Conservation (phyloP, 1,140 invertebrate species). For the Brachionus manjavacas region DNA sequence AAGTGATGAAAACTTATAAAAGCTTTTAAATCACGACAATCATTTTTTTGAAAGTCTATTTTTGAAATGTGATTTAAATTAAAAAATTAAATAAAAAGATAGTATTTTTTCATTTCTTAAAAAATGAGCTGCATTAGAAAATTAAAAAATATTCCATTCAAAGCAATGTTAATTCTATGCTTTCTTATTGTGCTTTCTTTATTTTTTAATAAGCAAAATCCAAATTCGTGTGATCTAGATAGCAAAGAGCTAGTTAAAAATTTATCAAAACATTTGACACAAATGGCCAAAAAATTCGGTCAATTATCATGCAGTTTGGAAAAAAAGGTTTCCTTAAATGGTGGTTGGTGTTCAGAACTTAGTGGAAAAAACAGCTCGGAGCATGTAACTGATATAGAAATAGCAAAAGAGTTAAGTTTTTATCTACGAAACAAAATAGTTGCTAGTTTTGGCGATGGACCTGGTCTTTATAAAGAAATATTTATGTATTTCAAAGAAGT, state of each 20-base stretch:
- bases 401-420: background rate
- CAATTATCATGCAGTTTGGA: background rate
- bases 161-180: background rate
- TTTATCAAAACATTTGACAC: background rate
- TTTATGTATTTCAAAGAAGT: background rate
- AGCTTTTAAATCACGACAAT: too few relatives aligned
- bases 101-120: background rate
- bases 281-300: background rate
- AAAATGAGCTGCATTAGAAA: background rate
- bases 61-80: background rate
- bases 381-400: background rate
- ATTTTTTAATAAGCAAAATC: background rate
- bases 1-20: too few relatives aligned
- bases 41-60: background rate
- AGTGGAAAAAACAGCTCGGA: slow-evolving; percentile 1
- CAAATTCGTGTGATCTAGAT: background rate
- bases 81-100: background rate
- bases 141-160: background rate
- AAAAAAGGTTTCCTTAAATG: background rate
- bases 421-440: background rate
- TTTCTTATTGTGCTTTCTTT: background rate
- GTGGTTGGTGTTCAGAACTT: background rate
- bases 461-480: background rate
- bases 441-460: slow-evolving; percentile 38
- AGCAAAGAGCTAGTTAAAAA: background rate